Evolutionary conservation across 1,140 invertebrate species (phyloP).

Genomic region (Globodera ellingtonae): DNA sequence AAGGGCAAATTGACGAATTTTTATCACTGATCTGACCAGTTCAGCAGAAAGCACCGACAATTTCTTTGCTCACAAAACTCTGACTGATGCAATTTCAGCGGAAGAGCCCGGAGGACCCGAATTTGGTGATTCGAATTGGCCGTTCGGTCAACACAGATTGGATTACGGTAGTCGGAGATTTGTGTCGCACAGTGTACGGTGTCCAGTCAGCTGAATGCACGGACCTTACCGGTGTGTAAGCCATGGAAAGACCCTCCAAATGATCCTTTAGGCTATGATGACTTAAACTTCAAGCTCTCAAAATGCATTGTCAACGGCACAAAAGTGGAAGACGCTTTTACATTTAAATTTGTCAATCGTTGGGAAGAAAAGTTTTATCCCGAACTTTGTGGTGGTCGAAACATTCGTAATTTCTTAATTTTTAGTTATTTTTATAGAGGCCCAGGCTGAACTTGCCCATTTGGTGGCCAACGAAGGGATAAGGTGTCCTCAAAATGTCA

Average conservation of each 20-base stretch:
- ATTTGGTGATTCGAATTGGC: not conserved
- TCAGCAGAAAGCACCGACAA: too few relatives aligned
- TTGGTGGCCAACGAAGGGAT: not conserved
- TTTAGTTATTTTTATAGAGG: not conserved
- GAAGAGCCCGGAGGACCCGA: not conserved
- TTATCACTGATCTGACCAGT: too few relatives aligned
- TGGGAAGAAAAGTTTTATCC: conserved; percentile 1
- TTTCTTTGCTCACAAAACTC: too few relatives aligned
- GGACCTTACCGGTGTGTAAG: not conserved
- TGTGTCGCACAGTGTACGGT: not conserved
- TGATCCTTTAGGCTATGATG: not conserved
- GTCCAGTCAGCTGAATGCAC: not conserved
- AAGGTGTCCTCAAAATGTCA: not conserved
- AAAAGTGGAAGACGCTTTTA: not conserved
- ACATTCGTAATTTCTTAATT: not conserved
- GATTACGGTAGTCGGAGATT: not conserved
- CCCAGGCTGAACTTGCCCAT: not conserved
- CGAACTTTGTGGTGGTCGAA: not conserved
- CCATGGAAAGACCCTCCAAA: too few relatives aligned
- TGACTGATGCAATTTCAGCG: not conserved
- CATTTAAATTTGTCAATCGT: not conserved
- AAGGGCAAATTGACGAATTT: too few relatives aligned
- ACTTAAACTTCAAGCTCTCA: not conserved
- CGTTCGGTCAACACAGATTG: not conserved
- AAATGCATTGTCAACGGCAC: not conserved